A percentile compares a stretch with the other conserved stretches of the same genome.
Evolutionary conservation across 2,113 vertebrate genomes (phyloP).

Genomic region (Pedionomus torquatus): DNA sequence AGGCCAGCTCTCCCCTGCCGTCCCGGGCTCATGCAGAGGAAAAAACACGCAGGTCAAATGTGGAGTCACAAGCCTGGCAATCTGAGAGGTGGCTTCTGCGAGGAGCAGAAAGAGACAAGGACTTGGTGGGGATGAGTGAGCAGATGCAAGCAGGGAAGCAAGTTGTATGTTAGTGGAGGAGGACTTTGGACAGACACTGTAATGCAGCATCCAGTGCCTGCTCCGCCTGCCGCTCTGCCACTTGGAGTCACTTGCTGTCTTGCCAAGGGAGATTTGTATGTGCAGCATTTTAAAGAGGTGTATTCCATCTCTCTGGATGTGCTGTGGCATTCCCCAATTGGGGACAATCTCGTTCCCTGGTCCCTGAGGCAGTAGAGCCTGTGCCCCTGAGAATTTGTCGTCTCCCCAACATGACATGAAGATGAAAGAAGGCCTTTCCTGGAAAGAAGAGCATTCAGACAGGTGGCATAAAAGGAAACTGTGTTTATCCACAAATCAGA

Average conservation of each 20-base stretch:
- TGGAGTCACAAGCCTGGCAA: not conserved
- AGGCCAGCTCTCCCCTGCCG: not conserved
- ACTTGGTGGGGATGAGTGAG: not conserved
- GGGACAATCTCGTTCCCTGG: not conserved
- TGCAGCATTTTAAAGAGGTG: not conserved
- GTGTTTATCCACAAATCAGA: not conserved
- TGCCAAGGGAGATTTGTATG: not conserved
- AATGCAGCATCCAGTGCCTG: not conserved
- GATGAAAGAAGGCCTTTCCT: not conserved
- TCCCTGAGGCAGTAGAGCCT: not conserved
- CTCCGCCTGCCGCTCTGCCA: not conserved
- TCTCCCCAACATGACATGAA: accelerated
- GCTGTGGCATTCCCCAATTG: not conserved
- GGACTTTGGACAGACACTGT: not conserved
- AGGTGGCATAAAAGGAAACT: not conserved
- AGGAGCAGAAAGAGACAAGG: not conserved
- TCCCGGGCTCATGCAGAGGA: not conserved
- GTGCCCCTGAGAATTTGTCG: not conserved
- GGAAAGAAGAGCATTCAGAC: not conserved
- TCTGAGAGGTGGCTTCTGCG: not conserved
- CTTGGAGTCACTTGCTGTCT: not conserved
- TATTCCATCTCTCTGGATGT: not conserved
- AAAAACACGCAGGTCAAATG: accelerated
- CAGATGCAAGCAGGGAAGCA: not conserved
- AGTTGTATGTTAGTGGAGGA: not conserved